A percentile compares a stretch with the other conserved stretches of the same genome.
These are phyloP conservation scores for Tenodera sinensis DNA, from an alignment of 2,888 invertebrate genomes.

Conservation along the genomic window DNA sequence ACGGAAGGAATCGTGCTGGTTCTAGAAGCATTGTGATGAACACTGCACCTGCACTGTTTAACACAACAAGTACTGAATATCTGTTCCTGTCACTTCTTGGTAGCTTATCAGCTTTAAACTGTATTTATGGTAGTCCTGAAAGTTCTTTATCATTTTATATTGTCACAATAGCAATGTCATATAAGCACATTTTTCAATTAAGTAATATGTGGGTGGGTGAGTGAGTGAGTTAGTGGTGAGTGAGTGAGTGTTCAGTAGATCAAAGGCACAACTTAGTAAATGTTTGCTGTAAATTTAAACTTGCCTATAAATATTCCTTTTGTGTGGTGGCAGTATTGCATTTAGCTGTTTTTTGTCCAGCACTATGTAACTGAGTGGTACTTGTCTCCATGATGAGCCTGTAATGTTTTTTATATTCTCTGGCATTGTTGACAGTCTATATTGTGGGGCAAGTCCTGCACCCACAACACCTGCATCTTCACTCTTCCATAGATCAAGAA, in stretches of 20 bases:
- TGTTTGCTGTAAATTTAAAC: too few relatives aligned
- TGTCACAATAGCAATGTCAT: too few relatives aligned
- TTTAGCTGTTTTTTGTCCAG: background rate
- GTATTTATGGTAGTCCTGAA: too few relatives aligned
- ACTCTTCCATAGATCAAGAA: conserved; percentile 16
- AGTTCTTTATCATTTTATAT: too few relatives aligned
- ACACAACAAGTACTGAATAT: background rate
- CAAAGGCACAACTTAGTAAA: too few relatives aligned
- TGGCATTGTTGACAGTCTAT: background rate
- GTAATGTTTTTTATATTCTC: background rate
- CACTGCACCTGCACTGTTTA: conserved; percentile 48
- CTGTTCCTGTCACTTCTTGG: too few relatives aligned
- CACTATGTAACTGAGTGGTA: background rate
- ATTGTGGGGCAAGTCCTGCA: background rate
- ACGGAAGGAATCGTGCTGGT: conserved; percentile 61
- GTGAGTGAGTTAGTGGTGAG: too few relatives aligned
- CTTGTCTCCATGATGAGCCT: background rate
- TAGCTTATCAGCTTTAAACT: too few relatives aligned
- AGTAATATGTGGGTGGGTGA: too few relatives aligned
- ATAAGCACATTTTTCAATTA: too few relatives aligned
- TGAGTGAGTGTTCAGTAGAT: too few relatives aligned
- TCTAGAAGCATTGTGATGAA: conserved; percentile 68
- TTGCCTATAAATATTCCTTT: background rate
- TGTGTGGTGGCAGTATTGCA: background rate
- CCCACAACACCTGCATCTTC: conserved; percentile 2